These are phyloP conservation scores for Centrocercus urophasianus DNA, from an alignment of 2,113 vertebrate genomes.

Conservation along the genomic window DNA sequence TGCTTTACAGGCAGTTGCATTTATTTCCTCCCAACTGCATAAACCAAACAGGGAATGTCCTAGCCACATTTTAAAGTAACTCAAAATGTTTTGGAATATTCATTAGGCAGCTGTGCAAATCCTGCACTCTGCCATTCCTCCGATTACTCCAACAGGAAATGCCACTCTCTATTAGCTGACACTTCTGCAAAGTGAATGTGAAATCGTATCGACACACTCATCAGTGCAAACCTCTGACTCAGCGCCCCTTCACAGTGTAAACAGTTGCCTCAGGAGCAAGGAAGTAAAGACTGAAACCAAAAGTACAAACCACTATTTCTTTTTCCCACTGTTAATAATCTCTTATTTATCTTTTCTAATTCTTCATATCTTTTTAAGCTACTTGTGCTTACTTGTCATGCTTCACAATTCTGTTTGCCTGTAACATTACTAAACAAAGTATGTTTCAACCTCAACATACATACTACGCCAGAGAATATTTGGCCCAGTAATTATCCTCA, in stretches of 20 bases:
- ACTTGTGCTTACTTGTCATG: neutral
- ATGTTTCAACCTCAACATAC: neutral
- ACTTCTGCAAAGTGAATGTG: neutral
- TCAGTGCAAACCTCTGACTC: slow-evolving; percentile 33
- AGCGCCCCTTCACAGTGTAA: neutral
- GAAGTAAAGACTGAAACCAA: neutral
- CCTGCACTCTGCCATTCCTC: neutral
- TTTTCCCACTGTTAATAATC: neutral
- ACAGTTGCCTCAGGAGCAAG: neutral
- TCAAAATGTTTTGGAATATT: slow-evolving; percentile 1
- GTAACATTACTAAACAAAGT: neutral
- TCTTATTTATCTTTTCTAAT: neutral
- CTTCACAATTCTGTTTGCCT: neutral
- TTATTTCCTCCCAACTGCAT: slow-evolving; percentile 7
- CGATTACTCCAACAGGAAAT: slow-evolving; percentile 13
- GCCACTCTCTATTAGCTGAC: neutral
- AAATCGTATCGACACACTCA: neutral
- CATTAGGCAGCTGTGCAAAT: slow-evolving; percentile 38
- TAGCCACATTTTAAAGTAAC: neutral
- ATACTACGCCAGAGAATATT: neutral
- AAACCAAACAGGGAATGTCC: slow-evolving; percentile 7
- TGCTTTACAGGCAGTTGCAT: neutral
- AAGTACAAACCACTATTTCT: neutral
- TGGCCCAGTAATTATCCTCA: neutral
- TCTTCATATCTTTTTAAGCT: neutral